A percentile compares a stretch with the other conserved stretches of the same genome.
These are phyloP conservation scores for Gibbula magus DNA, from an alignment of 2,888 invertebrate genomes.

Conservation along the genomic window DNA sequence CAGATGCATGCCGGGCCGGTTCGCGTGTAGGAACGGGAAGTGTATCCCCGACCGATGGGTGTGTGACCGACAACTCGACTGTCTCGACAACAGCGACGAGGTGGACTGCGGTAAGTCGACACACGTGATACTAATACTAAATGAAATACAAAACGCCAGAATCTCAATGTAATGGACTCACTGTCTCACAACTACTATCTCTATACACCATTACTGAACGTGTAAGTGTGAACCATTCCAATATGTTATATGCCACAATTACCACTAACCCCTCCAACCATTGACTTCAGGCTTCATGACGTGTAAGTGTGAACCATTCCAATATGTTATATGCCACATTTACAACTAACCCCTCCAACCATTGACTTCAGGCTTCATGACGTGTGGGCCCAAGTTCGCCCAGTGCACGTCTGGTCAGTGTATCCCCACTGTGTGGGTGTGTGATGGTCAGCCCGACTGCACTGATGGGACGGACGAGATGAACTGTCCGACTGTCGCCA, in stretches of 20 bases:
- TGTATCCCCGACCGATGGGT: not conserved
- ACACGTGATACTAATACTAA: no score
- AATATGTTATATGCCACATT: no score
- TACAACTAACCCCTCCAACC: no score
- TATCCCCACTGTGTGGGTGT: not conserved
- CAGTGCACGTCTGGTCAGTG: not conserved
- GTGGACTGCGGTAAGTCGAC: not conserved
- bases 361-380: not conserved
- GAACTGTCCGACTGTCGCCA: not conserved
- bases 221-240: no score
- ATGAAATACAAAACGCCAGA: no score
- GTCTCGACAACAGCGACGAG: not conserved
- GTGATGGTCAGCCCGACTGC: not conserved
- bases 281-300: not conserved
- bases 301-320: no score
- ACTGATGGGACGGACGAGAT: not conserved
- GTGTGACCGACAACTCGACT: not conserved
- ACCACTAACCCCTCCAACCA: no score
- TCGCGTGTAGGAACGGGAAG: not conserved
- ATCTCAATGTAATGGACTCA: no score
- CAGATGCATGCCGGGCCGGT: not conserved
- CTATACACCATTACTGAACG: no score
- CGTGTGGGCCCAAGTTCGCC: not conserved
- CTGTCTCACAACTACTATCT: no score
- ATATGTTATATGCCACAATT: no score